These are phyloP conservation scores for Lasioglossum leucozonium DNA, from an alignment of 2,888 invertebrate genomes.

Conservation along the genomic window DNA sequence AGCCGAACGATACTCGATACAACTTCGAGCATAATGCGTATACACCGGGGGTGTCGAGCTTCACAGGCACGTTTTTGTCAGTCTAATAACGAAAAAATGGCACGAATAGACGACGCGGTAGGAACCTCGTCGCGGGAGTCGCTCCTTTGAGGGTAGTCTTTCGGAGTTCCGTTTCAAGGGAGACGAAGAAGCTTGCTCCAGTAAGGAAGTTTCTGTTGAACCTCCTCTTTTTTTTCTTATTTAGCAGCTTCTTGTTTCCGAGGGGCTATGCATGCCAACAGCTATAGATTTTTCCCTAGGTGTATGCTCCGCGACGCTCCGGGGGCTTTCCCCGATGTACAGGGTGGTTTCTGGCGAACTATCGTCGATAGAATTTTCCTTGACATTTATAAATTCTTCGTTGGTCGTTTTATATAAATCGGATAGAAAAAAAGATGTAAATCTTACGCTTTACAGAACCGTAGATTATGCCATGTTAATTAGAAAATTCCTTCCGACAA, in stretches of 20 bases:
- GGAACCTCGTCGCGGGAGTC: slow-evolving; percentile 2
- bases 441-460: too few relatives aligned
- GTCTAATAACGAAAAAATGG: slow-evolving; percentile 16
- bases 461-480: not conserved
- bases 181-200: slow-evolving; percentile 11
- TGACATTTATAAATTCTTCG: not conserved
- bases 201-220: slow-evolving; percentile 5
- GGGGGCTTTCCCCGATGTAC: too few relatives aligned
- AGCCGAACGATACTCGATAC: not conserved
- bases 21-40: not conserved
- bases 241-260: slow-evolving; percentile 9
- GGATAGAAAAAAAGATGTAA: too few relatives aligned
- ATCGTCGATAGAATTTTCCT: not conserved
- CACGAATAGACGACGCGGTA: slow-evolving; percentile 4
- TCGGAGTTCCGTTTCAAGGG: slow-evolving; percentile 24
- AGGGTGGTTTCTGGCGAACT: not conserved
- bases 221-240: not conserved
- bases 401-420: too few relatives aligned
- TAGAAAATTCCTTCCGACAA: not conserved
- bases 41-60: not conserved
- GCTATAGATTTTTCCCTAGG: slow-evolving; percentile 6
- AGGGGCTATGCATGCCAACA: not conserved
- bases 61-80: slow-evolving; percentile 13
- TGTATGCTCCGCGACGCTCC: not conserved
- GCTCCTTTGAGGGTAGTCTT: slow-evolving; percentile 25